These are phyloP conservation scores for Drosophila recens DNA, from an alignment of 2,888 invertebrate genomes.

Conservation along the genomic window DNA sequence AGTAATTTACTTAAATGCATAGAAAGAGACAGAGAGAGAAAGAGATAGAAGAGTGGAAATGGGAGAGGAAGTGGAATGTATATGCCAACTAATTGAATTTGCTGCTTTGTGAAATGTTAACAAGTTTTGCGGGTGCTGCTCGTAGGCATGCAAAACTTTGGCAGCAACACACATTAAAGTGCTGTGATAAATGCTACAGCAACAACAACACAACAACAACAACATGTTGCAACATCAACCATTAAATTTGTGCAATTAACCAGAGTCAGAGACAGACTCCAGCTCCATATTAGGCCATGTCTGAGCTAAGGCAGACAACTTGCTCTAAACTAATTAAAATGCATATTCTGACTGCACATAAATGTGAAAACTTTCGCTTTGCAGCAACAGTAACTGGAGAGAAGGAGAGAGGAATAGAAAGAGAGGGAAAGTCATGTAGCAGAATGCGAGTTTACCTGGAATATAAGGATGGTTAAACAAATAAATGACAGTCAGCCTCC, in stretches of 20 bases:
- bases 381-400: slow-evolving; percentile 15
- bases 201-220: slow-evolving; percentile 30
- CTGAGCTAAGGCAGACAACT: slow-evolving; percentile 56
- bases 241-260: slow-evolving; percentile 76
- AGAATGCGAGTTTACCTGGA: slow-evolving; percentile 53
- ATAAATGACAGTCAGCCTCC: slow-evolving; percentile 57
- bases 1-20: slow-evolving; percentile 68
- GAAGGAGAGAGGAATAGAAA: not conserved
- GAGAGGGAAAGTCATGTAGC: not conserved
- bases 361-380: slow-evolving; percentile 56
- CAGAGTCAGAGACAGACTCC: slow-evolving; percentile 40
- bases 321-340: slow-evolving; percentile 80
- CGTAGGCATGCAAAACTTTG: slow-evolving; percentile 57
- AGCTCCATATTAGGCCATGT: slow-evolving; percentile 22
- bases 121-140: slow-evolving; percentile 68
- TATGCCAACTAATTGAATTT: slow-evolving; percentile 75
- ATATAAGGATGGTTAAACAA: slow-evolving; percentile 63
- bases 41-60: not conserved
- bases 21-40: slow-evolving; percentile 8
- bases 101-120: slow-evolving; percentile 81
- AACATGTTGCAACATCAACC: slow-evolving; percentile 35
- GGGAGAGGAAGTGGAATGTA: not conserved
- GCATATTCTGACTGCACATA: slow-evolving; percentile 73
- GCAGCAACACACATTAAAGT: slow-evolving; percentile 63
- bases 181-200: slow-evolving; percentile 62